These are phyloP conservation scores for Dasypolia templi DNA, from an alignment of 2,888 invertebrate species.

Conservation along the genomic window DNA sequence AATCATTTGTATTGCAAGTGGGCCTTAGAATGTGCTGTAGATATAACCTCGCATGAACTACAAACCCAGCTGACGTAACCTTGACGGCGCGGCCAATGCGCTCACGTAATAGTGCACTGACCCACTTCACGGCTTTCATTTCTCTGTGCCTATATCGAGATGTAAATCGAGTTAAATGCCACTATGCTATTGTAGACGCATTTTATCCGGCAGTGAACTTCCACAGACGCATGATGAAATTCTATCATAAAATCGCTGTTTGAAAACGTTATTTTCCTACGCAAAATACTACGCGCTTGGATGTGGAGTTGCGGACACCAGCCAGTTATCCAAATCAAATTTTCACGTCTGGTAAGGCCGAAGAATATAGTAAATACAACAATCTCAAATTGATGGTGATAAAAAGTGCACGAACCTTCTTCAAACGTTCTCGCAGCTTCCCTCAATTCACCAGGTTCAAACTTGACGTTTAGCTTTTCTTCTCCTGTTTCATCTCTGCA, in stretches of 20 bases:
- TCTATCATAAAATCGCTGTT: neutral
- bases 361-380: neutral
- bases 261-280: neutral
- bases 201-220: neutral
- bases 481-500: constrained; percentile 83
- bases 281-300: neutral
- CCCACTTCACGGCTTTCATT: constrained; percentile 65
- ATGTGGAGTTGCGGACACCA: neutral
- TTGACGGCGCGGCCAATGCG: constrained; percentile 74
- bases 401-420: constrained; percentile 91
- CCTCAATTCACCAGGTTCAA: constrained; percentile 92
- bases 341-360: neutral
- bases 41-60: neutral
- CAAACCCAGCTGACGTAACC: constrained; percentile 62
- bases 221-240: neutral
- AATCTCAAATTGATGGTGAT: neutral
- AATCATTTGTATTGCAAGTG: too few species aligned
- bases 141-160: constrained; percentile 21
- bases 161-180: neutral
- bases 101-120: constrained; percentile 73
- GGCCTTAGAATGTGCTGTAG: neutral
- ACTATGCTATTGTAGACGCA: neutral
- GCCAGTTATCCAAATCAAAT: neutral
- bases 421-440: constrained; percentile 93
- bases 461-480: constrained; percentile 92